Base-by-base conservation (phyloP, 64 coral and sea anemone genomes). In the Montipora efflorescens region DNA sequence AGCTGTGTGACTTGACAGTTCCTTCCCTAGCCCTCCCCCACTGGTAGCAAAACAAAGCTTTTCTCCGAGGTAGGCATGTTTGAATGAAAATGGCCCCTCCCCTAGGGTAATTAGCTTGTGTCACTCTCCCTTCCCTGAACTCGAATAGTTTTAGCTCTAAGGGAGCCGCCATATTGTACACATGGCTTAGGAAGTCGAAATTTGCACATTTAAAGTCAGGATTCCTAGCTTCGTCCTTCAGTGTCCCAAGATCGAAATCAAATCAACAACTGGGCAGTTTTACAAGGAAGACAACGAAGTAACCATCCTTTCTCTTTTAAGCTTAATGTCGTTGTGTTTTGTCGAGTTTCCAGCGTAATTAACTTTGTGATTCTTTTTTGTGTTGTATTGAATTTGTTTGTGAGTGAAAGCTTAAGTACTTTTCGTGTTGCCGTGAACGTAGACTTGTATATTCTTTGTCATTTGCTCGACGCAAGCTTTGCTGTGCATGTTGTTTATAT, bases 221-320 rank as follows among this genome's bases (percentile, higher is more conserved):
- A 48, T 48, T 85, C n/a, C 10, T 36, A 36, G 36, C 36, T 19
- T 52, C 66, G 67, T 45, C n/a, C 19, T 48, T 51, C 44, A 72
- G 28, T 45, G 50, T 86, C 66, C 45, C 18, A 16, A 0, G 15
- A 21, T 50, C 66, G 1, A 51, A 21, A 21, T 50, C 66, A 5
- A 51, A 21, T 51, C 47, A 21, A 25, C 44, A 14, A 69, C 64
- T 8, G 10, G 68, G 22, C 82, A 71, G 10, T 36, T 45, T 16
- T 50, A 43, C 62, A 72, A 67, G 46, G 82, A 86, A 70, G 45
- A 50, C 64, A 68, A 48, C 82, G 64, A 86, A 86, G 66, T 86
- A 71, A 50, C 82, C 62, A 86, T 7, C 62, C 43, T 71, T 69
- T 71, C 67, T 70, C n/a, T 49, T 7, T 86, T 43, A 8, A 6